Conservation (phyloP, 64 coral and sea anemone genomes). For the Actinia tenebrosa region DNA sequence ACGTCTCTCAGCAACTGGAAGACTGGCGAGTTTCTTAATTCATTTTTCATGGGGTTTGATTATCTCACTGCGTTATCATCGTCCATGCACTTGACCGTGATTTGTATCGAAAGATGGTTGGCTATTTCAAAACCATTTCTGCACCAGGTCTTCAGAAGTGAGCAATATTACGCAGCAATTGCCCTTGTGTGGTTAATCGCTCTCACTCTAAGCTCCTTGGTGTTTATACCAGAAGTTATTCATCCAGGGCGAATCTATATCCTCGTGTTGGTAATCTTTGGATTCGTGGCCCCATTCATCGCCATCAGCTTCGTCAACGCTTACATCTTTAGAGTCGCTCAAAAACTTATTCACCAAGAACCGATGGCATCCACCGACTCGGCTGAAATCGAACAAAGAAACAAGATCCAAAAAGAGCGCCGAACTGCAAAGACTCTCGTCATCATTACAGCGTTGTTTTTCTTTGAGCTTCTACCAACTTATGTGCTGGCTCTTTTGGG, state of each 20-base stretch:
- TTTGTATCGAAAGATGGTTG: slow-evolving; percentile 64
- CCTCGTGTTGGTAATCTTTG: not conserved
- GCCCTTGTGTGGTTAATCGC: slow-evolving; percentile 43
- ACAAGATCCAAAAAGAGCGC: slow-evolving; percentile 31
- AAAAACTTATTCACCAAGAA: slow-evolving; percentile 18
- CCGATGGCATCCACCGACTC: not conserved
- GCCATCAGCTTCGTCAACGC: slow-evolving; percentile 22
- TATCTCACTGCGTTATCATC: slow-evolving; percentile 62
- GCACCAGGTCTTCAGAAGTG: slow-evolving; percentile 36
- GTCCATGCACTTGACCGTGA: slow-evolving; percentile 61
- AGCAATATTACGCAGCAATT: slow-evolving; percentile 47
- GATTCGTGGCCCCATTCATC: not conserved
- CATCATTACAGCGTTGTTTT: slow-evolving; percentile 32
- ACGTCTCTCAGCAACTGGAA: slow-evolving; percentile 30
- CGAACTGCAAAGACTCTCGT: slow-evolving; percentile 36
- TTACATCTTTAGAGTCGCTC: slow-evolving; percentile 23
- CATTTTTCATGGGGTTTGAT: slow-evolving; percentile 47
- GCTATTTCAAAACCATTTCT: slow-evolving; percentile 67
- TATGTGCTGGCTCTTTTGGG: slow-evolving; percentile 28
- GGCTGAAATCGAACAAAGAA: not conserved
- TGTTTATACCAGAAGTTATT: not conserved
- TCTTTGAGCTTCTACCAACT: slow-evolving; percentile 33
- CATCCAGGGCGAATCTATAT: slow-evolving; percentile 7
- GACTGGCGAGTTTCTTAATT: slow-evolving; percentile 5
- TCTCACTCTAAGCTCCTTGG: not conserved